phyloP scores from a whole-genome alignment of 2,113 vertebrate genomes.

The Anser cygnoides region DNA sequence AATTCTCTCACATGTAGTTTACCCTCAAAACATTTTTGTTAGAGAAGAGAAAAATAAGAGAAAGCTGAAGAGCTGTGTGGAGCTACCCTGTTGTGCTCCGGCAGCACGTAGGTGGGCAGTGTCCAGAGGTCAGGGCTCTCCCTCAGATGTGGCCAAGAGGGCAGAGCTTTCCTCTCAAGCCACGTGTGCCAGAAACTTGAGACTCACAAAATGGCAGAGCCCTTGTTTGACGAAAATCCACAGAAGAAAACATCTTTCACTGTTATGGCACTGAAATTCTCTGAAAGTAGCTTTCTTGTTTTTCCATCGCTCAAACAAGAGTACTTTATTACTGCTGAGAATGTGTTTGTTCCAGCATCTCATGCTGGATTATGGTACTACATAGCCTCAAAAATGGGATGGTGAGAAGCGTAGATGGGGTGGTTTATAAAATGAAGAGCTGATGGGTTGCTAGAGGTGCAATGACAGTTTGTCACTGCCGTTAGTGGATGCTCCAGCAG shows the following conservation, averaged over 20 bases:
- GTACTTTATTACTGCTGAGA: conserved; percentile 1
- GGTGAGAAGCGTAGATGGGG: background rate
- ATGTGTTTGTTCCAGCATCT: background rate
- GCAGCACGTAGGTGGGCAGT: rapidly evolving
- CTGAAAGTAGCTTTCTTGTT: background rate
- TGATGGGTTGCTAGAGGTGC: background rate
- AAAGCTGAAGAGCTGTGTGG: background rate
- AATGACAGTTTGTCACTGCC: background rate
- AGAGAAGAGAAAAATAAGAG: background rate
- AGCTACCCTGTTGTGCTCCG: background rate
- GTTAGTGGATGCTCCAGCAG: background rate
- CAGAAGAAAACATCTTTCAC: background rate
- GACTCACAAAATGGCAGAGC: background rate
- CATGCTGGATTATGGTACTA: background rate
- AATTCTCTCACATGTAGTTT: background rate
- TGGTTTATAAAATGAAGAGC: conserved; percentile 12
- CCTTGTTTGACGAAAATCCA: background rate
- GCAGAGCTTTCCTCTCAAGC: background rate
- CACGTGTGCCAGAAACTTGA: background rate
- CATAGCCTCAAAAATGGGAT: background rate
- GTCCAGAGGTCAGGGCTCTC: background rate
- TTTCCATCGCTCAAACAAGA: background rate
- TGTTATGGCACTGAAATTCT: background rate
- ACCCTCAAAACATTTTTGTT: background rate
- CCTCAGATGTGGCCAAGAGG: background rate